A percentile compares a stretch with the other conserved stretches of the same genome.
These are phyloP conservation scores for Threskiornis aethiopicus DNA, from an alignment of 2,797 vertebrate genomes.

Conservation along the genomic window DNA sequence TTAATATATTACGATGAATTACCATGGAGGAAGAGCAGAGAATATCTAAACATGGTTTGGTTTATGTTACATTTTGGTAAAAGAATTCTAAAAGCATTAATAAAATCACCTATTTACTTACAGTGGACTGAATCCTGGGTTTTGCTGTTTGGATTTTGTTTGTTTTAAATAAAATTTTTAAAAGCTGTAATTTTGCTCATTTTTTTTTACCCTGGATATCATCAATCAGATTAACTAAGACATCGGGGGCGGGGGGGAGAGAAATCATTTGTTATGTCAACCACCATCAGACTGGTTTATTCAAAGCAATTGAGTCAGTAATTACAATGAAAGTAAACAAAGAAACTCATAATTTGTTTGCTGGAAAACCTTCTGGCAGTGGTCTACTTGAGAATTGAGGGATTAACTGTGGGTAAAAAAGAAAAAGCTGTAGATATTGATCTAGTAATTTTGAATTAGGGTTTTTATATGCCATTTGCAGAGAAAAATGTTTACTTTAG, in stretches of 20 bases:
- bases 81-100: not conserved
- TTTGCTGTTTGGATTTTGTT: not conserved
- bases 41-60: not conserved
- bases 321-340: not conserved
- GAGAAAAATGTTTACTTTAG: constrained; percentile 4
- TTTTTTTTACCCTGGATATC: not conserved
- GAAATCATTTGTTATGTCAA: not conserved
- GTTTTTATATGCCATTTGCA: not conserved
- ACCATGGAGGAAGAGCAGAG: not conserved
- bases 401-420: not conserved
- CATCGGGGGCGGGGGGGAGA: not conserved
- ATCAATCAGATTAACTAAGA: not conserved
- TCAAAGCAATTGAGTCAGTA: not conserved
- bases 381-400: not conserved
- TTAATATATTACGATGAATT: constrained; percentile 13
- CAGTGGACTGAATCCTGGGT: not conserved
- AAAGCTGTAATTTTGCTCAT: not conserved
- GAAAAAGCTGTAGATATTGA: not conserved
- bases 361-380: not conserved
- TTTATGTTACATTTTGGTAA: not conserved
- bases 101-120: not conserved
- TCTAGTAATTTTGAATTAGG: not conserved
- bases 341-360: not conserved
- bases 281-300: not conserved
- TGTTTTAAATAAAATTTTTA: not conserved